phyloP scores from a whole-genome alignment of 2,888 invertebrate species.

The Neocrepidodera transversa region DNA sequence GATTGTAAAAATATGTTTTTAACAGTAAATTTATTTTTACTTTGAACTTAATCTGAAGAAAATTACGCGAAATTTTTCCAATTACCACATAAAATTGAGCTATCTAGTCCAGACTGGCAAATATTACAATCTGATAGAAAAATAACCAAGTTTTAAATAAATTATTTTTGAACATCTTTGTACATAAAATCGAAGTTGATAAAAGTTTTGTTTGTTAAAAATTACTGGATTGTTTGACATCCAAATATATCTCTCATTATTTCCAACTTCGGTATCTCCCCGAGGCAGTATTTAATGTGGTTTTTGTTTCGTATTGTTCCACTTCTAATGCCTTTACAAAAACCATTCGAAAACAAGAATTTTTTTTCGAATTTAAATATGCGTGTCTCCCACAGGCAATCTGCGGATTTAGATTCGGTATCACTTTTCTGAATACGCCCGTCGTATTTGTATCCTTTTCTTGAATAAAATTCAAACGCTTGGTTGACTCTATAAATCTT shows the following conservation, averaged over 20 bases:
- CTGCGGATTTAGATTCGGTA: conserved; percentile 15
- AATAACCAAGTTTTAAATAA: too few species aligned
- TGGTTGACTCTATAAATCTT: conserved; percentile 16
- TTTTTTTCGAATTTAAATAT: conserved; percentile 16
- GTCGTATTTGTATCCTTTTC: conserved; percentile 12
- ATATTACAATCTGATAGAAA: too few species aligned
- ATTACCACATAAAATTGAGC: too few species aligned
- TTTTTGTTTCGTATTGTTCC: conserved; percentile 10
- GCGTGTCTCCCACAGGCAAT: conserved; percentile 13
- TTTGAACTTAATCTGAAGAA: too few species aligned
- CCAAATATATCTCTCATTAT: conserved; percentile 7
- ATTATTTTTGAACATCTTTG: too few species aligned
- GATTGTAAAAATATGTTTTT: too few species aligned
- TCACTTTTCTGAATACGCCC: conserved; percentile 14
- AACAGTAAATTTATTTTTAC: too few species aligned
- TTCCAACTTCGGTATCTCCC: neutral
- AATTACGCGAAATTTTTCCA: too few species aligned
- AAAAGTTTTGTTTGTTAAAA: too few species aligned
- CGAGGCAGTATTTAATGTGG: conserved; percentile 1
- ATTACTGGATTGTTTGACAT: too few species aligned
- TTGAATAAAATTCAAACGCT: conserved; percentile 16
- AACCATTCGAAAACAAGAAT: conserved; percentile 8
- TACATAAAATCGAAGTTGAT: too few species aligned
- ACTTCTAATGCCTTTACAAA: neutral
- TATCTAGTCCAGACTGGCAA: too few species aligned